Evolutionary conservation across 2,113 vertebrate genomes (phyloP).

Genomic region (Trogon melanurus): DNA sequence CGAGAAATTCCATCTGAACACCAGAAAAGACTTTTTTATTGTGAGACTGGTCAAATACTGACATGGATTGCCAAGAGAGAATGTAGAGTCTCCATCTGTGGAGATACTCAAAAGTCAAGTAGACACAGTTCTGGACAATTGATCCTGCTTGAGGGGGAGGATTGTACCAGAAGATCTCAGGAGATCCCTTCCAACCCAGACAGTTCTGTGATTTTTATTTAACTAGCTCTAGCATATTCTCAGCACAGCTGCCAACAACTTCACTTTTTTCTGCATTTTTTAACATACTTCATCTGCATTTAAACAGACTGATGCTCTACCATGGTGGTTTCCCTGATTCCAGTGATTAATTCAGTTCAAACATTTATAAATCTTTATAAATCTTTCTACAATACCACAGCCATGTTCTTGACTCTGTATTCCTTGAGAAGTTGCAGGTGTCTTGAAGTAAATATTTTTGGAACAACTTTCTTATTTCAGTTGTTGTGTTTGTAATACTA

Average conservation of each 20-base stretch:
- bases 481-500: conserved; percentile 32
- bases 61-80: neutral
- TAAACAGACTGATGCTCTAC: neutral
- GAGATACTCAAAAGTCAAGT: neutral
- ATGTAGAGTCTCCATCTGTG: neutral
- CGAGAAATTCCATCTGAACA: neutral
- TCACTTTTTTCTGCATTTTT: neutral
- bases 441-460: conserved; percentile 51
- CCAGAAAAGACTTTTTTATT: neutral
- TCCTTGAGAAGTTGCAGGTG: conserved; percentile 26
- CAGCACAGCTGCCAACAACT: neutral
- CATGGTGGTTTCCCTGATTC: neutral
- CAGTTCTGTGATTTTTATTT: neutral
- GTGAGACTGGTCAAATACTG: neutral
- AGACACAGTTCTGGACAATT: neutral
- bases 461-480: conserved; percentile 46
- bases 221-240: neutral
- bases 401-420: neutral
- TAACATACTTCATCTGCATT: neutral
- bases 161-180: neutral
- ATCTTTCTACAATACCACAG: neutral
- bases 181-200: neutral
- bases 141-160: neutral
- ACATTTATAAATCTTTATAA: neutral
- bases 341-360: neutral